These are phyloP conservation scores for Cryptomyrus ogoouensis DNA, from an alignment of 2,113 vertebrate genomes.

Conservation along the genomic window DNA sequence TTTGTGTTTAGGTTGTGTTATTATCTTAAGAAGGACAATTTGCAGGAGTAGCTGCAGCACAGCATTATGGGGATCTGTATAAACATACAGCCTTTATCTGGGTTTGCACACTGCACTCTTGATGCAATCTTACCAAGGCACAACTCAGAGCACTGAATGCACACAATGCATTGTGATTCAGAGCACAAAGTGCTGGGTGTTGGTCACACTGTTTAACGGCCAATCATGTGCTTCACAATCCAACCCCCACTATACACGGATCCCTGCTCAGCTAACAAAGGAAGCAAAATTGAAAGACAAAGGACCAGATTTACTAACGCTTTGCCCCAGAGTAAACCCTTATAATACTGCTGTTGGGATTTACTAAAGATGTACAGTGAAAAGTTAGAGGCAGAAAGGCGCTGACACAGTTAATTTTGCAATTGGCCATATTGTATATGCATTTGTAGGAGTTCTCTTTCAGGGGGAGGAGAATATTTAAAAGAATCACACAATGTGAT, in stretches of 20 bases:
- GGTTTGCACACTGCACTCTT: neutral
- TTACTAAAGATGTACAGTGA: neutral
- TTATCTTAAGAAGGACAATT: neutral
- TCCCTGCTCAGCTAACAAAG: neutral
- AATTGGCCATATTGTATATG: neutral
- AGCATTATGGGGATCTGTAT: neutral
- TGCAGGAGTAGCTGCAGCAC: neutral
- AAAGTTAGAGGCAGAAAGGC: neutral
- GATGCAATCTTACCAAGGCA: neutral
- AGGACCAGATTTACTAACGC: neutral
- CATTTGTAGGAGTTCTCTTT: neutral
- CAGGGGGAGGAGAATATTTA: neutral
- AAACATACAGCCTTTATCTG: slow-evolving; percentile 5
- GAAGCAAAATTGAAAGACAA: neutral
- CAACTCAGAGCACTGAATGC: neutral
- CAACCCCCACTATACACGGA: neutral
- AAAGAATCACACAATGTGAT: neutral
- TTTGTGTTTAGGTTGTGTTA: neutral
- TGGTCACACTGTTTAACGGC: neutral
- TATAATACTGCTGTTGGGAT: neutral
- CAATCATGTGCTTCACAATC: neutral
- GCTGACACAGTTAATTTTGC: neutral
- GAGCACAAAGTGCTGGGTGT: slow-evolving; percentile 10
- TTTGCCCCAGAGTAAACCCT: neutral
- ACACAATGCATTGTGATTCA: neutral